These are phyloP conservation scores for Loriculus beryllinus DNA, from an alignment of 2,797 vertebrate species.

Conservation along the genomic window DNA sequence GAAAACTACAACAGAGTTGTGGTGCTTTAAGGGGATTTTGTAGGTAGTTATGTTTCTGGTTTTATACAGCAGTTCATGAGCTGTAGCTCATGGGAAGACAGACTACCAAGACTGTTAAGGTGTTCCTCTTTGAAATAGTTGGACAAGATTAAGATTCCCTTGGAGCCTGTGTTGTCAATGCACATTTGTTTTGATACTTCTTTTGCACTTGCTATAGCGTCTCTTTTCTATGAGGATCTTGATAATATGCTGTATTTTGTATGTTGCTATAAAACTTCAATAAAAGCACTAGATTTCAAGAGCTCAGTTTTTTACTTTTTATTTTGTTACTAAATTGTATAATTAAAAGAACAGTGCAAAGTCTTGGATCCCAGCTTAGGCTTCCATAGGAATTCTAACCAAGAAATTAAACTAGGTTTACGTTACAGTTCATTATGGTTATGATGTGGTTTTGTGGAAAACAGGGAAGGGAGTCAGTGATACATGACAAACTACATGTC, in stretches of 20 bases:
- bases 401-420: background rate
- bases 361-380: background rate
- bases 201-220: background rate
- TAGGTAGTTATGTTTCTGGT: background rate
- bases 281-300: conserved; percentile 11
- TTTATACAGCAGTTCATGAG: background rate
- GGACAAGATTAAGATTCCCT: background rate
- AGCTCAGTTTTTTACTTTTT: background rate
- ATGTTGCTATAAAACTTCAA: background rate
- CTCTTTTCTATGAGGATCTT: background rate
- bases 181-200: background rate
- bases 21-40: background rate
- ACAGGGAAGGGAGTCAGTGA: background rate
- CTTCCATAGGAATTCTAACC: background rate
- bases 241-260: conserved; percentile 14
- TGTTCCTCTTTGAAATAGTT: background rate
- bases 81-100: background rate
- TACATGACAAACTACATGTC: background rate
- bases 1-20: background rate
- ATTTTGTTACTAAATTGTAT: background rate
- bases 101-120: background rate
- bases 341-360: background rate
- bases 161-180: background rate
- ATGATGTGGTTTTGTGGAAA: background rate
- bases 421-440: background rate